phyloP scores from a whole-genome alignment of 2,888 invertebrate species.

The Papilio protenor region DNA sequence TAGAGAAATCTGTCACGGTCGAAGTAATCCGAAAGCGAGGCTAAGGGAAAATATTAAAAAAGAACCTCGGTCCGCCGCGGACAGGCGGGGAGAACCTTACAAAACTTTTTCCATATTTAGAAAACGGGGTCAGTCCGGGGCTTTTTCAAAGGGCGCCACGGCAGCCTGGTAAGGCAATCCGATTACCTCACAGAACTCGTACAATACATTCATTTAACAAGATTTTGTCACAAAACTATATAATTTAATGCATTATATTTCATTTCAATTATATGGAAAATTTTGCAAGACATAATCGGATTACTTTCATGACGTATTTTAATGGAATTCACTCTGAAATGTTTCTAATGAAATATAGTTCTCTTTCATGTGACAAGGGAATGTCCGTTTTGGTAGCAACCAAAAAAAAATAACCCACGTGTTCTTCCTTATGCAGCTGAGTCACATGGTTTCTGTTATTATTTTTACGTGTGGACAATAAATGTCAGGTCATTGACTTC shows the following conservation, averaged over 20 bases:
- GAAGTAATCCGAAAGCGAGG: constrained; percentile 44
- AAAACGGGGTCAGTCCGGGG: constrained; percentile 72
- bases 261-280: constrained; percentile 13
- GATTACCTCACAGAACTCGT: constrained; percentile 60
- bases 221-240: constrained; percentile 30
- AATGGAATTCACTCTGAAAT: constrained; percentile 12
- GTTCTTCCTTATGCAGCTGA: constrained; percentile 60
- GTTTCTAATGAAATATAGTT: constrained; percentile 16
- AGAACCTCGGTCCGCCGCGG: constrained; percentile 49
- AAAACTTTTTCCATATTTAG: constrained; percentile 77
- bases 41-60: constrained; percentile 50
- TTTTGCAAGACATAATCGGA: background rate
- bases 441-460: constrained; percentile 55
- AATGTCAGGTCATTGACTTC: constrained; percentile 67
- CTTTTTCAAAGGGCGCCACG: constrained; percentile 64
- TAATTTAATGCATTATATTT: constrained; percentile 15
- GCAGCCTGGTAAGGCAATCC: constrained; percentile 66
- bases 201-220: constrained; percentile 57
- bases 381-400: constrained; percentile 45
- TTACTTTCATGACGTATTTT: constrained; percentile 9
- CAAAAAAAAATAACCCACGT: constrained; percentile 55
- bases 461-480: constrained; percentile 71
- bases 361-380: constrained; percentile 39
- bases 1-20: constrained; percentile 24
- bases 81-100: constrained; percentile 65